Evolutionary conservation across 2,113 vertebrate species (phyloP), one percentile per base, ranked within the genome.

Genomic region (Pachycephala philippinensis): DNA sequence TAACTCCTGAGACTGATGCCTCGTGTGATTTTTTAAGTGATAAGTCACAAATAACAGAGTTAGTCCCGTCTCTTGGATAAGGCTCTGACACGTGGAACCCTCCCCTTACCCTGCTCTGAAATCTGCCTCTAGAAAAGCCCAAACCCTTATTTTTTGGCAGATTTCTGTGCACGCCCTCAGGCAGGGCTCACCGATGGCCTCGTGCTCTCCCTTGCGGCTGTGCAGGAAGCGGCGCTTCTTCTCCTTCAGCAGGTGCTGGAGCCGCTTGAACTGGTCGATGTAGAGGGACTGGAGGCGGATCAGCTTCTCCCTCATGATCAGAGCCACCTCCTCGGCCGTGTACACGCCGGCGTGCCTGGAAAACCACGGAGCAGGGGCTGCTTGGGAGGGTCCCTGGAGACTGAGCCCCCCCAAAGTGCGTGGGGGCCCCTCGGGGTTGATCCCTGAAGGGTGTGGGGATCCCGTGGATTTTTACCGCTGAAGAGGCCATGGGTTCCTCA

Each of bases 211-310:
- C 96, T 99, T 99, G 54, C 99, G 98, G 94, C 97, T 99, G 96
- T 99, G 99, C 92, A 99, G 97, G 90, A 98, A 99, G 6, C 98
- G 96, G 2, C 99, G 98, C 35, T 99, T 99, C 94, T 99, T 99
- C 97, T 99, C 99, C 95, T 99, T 99, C 31, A 99, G 98, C 15
- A 99, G 97, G 95, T 99, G 99, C 97, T 99, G 99, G 61, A 99
- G 98, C 6, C 99, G 97, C 87, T 99, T 99, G 98, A 99, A 99
- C 97, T 99, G 99, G 96, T 99, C 99, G 2, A 99, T 99, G 96
- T 99, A 99, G 53, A 99, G 98, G 4, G 99, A 99, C 91, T 99
- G 99, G 39, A 99, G 98, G 16, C 99, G 97, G 96, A 99, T 99
- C 76, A 99, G 98, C 94, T 99, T 99, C 85, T 99, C 99, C 30